phyloP scores from a whole-genome alignment of 2,113 vertebrate genomes.

The Etheostoma spectabile region DNA sequence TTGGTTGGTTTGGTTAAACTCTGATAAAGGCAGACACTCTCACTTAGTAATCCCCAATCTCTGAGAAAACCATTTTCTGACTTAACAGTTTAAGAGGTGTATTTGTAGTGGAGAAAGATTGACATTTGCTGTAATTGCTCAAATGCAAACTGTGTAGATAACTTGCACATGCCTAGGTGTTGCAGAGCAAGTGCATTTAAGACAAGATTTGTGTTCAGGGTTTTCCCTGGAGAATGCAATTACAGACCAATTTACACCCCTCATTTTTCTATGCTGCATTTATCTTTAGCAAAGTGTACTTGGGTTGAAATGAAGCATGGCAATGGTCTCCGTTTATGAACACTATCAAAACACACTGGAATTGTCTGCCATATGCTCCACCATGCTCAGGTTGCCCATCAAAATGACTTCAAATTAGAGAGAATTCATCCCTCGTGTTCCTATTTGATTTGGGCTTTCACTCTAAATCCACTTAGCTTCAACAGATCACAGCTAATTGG shows the following conservation, averaged over 20 bases:
- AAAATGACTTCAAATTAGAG: constrained; percentile 64
- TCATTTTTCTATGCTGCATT: constrained; percentile 66
- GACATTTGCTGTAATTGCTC: constrained; percentile 49
- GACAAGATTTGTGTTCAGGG: constrained; percentile 50
- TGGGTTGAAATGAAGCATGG: constrained; percentile 74
- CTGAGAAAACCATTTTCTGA: constrained; percentile 4
- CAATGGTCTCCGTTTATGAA: constrained; percentile 73
- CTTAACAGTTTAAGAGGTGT: constrained; percentile 24
- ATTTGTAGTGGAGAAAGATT: constrained; percentile 1
- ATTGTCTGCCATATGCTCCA: constrained; percentile 79
- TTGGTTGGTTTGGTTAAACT: neutral
- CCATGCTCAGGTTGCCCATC: constrained; percentile 71
- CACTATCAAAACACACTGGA: constrained; percentile 69
- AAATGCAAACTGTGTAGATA: constrained; percentile 57
- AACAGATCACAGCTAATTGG: constrained; percentile 68
- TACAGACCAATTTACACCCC: constrained; percentile 73
- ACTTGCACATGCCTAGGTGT: constrained; percentile 55
- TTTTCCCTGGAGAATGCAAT: constrained; percentile 67
- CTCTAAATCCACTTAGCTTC: constrained; percentile 63
- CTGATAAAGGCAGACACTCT: neutral
- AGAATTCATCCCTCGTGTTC: constrained; percentile 57
- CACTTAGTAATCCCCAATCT: neutral
- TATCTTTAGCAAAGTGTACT: constrained; percentile 74
- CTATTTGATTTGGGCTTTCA: constrained; percentile 66
- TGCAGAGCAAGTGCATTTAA: constrained; percentile 38